A percentile compares a stretch with the other conserved stretches of the same genome.
These are phyloP conservation scores for Bucco capensis DNA, from an alignment of 2,113 vertebrate species.

Conservation along the genomic window DNA sequence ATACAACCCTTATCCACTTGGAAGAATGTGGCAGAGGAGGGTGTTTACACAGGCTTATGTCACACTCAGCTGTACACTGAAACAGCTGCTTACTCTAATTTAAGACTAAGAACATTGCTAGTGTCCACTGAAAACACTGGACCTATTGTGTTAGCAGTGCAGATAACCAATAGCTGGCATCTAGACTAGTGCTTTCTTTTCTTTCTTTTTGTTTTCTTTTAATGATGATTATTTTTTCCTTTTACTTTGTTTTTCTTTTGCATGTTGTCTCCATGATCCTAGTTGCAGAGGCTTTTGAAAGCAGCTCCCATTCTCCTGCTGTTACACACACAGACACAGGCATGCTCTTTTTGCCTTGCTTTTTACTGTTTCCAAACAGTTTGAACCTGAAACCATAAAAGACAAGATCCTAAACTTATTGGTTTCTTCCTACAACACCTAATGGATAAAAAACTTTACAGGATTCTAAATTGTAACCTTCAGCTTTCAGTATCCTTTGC, in stretches of 20 bases:
- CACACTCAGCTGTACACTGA: slow-evolving; percentile 56
- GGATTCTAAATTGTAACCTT: not conserved
- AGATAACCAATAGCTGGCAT: slow-evolving; percentile 1
- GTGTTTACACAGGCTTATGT: slow-evolving; percentile 57
- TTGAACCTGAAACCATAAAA: not conserved
- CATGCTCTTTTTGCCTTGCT: not conserved
- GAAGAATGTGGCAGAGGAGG: slow-evolving; percentile 29
- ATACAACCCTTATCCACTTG: not conserved
- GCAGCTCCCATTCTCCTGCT: not conserved
- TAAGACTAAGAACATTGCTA: slow-evolving; percentile 27
- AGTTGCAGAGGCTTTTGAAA: not conserved
- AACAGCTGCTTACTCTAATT: slow-evolving; percentile 66
- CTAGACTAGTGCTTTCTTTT: not conserved
- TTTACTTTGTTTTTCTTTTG: not conserved
- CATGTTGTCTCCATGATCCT: not conserved
- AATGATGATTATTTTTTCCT: no score
- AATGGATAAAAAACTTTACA: not conserved
- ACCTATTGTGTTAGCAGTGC: slow-evolving; percentile 23
- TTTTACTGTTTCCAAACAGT: not conserved
- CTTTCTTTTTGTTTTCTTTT: not conserved
- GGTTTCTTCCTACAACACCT: not conserved
- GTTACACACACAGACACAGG: not conserved
- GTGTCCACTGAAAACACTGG: slow-evolving; percentile 33
- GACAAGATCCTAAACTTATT: not conserved
- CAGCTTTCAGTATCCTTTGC: not conserved